phyloP scores from a whole-genome alignment of 2,888 invertebrate species.

The Cosmopolites sordidus region DNA sequence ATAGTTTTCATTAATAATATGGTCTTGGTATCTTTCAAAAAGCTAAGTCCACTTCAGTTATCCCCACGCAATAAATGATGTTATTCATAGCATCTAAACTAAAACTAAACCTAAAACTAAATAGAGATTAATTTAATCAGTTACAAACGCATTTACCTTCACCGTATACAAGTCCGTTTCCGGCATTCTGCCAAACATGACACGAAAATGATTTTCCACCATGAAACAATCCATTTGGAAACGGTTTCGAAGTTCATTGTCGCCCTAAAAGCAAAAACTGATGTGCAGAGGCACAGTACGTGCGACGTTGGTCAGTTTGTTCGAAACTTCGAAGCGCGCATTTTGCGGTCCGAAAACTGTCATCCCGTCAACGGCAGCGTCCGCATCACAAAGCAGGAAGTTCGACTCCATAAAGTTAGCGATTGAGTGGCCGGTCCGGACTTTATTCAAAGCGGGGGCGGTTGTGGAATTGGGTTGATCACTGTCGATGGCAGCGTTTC shows the following conservation, averaged over 20 bases:
- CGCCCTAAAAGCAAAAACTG: conserved; percentile 26
- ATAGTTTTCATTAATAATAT: no score
- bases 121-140: no score
- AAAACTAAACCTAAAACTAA: no score
- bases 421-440: conserved; percentile 14
- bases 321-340: conserved; percentile 21
- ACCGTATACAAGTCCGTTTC: background rate
- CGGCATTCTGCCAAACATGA: background rate
- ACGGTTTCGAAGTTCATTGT: conserved; percentile 18
- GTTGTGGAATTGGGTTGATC: conserved; percentile 22
- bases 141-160: no score
- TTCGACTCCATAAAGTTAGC: conserved; percentile 22
- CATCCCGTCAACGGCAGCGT: conserved; percentile 23
- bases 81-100: no score
- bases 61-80: no score
- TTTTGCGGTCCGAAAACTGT: conserved; percentile 23
- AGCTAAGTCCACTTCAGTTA: no score
- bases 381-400: no score
- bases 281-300: conserved; percentile 12
- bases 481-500: conserved; percentile 21
- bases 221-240: conserved; percentile 15
- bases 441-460: conserved; percentile 20
- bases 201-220: conserved; percentile 16
- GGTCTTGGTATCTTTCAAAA: no score
- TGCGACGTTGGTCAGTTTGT: conserved; percentile 16